Conservation (phyloP, 2,797 vertebrate species). For the Orestias chungarensis region DNA sequence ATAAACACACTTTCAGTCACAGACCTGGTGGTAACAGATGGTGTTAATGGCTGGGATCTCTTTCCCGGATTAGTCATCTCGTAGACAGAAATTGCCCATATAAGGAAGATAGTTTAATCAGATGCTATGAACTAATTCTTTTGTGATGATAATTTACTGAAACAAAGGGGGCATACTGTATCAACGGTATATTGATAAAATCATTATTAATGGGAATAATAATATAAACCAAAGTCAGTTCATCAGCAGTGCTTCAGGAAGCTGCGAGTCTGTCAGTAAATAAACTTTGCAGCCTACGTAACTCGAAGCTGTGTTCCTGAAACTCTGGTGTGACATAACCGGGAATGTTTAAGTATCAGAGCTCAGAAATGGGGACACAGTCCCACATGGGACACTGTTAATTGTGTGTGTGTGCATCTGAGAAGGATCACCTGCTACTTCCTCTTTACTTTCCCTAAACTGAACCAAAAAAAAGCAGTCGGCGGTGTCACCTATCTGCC, state of each 20-base stretch:
- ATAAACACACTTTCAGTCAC: slow-evolving; percentile 20
- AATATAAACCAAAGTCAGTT: not conserved
- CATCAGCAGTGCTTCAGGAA: not conserved
- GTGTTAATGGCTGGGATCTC: slow-evolving; percentile 40
- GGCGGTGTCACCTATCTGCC: not conserved
- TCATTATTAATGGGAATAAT: not conserved
- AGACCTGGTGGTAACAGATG: slow-evolving; percentile 44
- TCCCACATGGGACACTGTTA: not conserved
- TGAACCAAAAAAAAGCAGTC: slow-evolving; percentile 7
- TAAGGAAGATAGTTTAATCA: slow-evolving; percentile 12
- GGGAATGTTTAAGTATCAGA: slow-evolving; percentile 3
- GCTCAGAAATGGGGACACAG: slow-evolving; percentile 17
- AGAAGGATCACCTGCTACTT: slow-evolving; percentile 13
- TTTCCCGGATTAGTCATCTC: slow-evolving; percentile 25
- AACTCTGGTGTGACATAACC: slow-evolving; percentile 15
- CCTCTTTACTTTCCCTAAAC: slow-evolving; percentile 9
- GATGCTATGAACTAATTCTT: too few relatives aligned
- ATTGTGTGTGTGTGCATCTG: not conserved
- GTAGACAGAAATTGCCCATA: slow-evolving; percentile 14
- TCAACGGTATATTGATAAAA: too few relatives aligned
- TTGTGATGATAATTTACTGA: too few relatives aligned
- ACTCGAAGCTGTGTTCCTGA: not conserved
- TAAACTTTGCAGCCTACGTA: not conserved
- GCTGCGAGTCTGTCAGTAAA: not conserved
- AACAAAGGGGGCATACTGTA: too few relatives aligned